phyloP scores from a whole-genome alignment of 2,888 invertebrate species.

The Aspidiotus destructor region DNA sequence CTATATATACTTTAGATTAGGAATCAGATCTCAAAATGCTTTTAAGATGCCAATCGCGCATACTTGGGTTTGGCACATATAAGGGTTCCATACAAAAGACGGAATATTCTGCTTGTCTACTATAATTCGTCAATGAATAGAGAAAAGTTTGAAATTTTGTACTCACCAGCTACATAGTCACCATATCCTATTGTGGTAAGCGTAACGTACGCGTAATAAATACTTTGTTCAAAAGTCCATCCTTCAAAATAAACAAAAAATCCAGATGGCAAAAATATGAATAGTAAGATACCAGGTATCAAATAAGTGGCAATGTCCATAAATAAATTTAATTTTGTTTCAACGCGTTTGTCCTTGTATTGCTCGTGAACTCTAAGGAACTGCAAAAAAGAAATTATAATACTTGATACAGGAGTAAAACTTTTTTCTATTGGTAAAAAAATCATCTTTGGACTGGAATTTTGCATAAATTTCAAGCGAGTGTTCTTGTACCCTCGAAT shows the following conservation, averaged over 20 bases:
- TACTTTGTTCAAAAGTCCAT: slow-evolving; percentile 73
- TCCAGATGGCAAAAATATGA: slow-evolving; percentile 75
- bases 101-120: too few species aligned
- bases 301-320: slow-evolving; percentile 72
- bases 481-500: too few species aligned
- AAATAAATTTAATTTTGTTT: slow-evolving; percentile 58
- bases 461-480: too few species aligned
- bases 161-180: slow-evolving; percentile 75
- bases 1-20: too few species aligned
- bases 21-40: too few species aligned
- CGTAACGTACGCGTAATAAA: slow-evolving; percentile 81
- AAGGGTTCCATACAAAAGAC: too few species aligned
- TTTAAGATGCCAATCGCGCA: too few species aligned
- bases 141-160: neutral
- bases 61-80: too few species aligned
- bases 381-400: slow-evolving; percentile 43
- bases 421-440: too few species aligned
- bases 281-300: slow-evolving; percentile 79
- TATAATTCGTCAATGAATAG: too few species aligned
- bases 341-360: slow-evolving; percentile 52
- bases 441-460: too few species aligned
- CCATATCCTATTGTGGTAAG: slow-evolving; percentile 85
- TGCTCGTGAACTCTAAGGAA: slow-evolving; percentile 67
- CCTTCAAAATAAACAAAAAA: slow-evolving; percentile 74
- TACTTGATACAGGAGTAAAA: too few species aligned